These are phyloP conservation scores for Zaprionus ghesquierei DNA, from an alignment of 1,140 invertebrate species.

Conservation along the genomic window DNA sequence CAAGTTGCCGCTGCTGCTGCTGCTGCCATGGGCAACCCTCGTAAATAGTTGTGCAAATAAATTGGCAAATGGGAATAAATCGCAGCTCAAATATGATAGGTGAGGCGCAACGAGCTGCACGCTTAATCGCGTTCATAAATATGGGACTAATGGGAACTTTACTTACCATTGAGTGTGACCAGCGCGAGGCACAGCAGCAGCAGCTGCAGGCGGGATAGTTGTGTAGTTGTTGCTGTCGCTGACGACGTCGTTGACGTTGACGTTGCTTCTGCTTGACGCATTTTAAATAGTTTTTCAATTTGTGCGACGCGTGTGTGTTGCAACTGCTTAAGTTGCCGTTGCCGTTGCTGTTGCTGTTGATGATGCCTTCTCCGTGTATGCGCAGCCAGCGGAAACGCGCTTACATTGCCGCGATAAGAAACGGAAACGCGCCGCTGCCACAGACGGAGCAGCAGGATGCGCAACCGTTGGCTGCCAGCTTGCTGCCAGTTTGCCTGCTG, in stretches of 20 bases:
- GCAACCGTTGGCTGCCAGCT: conserved; percentile 54
- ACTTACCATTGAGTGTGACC: conserved; percentile 62
- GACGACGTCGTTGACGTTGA: background rate
- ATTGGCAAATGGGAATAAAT: conserved; percentile 68
- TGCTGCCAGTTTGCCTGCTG: conserved; percentile 67
- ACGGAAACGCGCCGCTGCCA: conserved; percentile 69
- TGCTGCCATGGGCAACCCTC: conserved; percentile 44
- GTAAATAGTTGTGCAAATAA: conserved; percentile 77
- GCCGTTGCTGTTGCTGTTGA: conserved; percentile 24
- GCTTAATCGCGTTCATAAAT: conserved; percentile 72
- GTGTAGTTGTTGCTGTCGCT: background rate
- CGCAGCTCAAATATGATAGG: conserved; percentile 50
- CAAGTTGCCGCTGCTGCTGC: background rate
- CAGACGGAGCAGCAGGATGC: conserved; percentile 54
- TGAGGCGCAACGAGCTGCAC: conserved; percentile 33
- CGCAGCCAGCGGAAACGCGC: conserved; percentile 73
- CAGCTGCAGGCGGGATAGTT: background rate
- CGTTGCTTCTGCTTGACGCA: background rate
- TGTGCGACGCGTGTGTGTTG: conserved; percentile 36
- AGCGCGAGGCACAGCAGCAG: conserved; percentile 45
- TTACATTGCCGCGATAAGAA: conserved; percentile 79
- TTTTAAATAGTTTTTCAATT: conserved; percentile 67
- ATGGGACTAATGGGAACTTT: conserved; percentile 22
- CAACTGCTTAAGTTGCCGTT: conserved; percentile 2
- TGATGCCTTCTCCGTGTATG: conserved; percentile 12